Evolutionary conservation across 2,888 invertebrate genomes (phyloP).

Genomic region (Apodemia duryi): DNA sequence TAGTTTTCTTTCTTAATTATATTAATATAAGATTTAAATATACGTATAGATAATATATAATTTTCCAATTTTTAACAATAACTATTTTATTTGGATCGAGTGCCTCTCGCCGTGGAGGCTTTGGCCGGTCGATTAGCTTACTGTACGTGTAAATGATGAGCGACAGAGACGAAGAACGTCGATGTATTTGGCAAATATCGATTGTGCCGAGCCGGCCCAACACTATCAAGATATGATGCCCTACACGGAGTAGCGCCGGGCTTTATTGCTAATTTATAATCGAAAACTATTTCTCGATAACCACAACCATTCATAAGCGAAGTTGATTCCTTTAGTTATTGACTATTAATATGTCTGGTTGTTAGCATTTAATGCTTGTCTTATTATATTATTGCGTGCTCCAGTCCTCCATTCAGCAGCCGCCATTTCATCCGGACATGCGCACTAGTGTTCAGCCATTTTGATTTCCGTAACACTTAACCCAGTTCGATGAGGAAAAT

Average conservation of each 20-base stretch:
- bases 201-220: conserved; percentile 39
- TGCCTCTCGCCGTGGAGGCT: conserved; percentile 41
- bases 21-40: conserved; percentile 78
- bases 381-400: conserved; percentile 63
- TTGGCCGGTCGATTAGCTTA: conserved; percentile 30
- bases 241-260: conserved; percentile 70
- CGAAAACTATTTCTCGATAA: conserved; percentile 76
- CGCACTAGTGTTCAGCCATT: conserved; percentile 60
- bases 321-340: conserved; percentile 74
- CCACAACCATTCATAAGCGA: conserved; percentile 80
- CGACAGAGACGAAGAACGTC: conserved; percentile 37
- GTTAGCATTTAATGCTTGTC: conserved; percentile 60
- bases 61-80: conserved; percentile 76
- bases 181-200: conserved; percentile 49
- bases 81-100: conserved; percentile 70
- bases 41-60: conserved; percentile 77
- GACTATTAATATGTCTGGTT: conserved; percentile 72
- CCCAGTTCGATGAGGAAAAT: conserved; percentile 54
- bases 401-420: conserved; percentile 46
- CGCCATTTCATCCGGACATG: conserved; percentile 62
- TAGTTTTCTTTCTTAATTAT: conserved; percentile 77
- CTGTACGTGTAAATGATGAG: conserved; percentile 35
- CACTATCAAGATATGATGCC: conserved; percentile 63
- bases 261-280: conserved; percentile 76
- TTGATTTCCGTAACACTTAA: conserved; percentile 70